Percentiles rank a stretch among this genome's conserved stretches.
phyloP scores from a whole-genome alignment of 2,113 vertebrate genomes.

The Etheostoma cragini region DNA sequence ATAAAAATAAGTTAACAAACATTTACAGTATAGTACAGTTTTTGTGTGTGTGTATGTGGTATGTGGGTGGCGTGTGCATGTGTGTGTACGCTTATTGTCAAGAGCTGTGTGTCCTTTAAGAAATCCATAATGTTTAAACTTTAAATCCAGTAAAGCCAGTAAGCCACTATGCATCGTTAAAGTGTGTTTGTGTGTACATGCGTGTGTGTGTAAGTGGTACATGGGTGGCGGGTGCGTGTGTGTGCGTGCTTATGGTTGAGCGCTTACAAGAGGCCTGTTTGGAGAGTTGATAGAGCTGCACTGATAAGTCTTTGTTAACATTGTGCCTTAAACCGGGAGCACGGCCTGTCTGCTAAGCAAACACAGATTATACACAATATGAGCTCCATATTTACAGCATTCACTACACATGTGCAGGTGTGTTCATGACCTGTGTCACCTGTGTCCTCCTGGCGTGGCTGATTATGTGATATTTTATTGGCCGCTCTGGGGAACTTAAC shows the following conservation, averaged over 20 bases:
- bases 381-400: constrained; percentile 16
- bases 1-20: constrained; percentile 3
- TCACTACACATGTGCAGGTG: constrained; percentile 9
- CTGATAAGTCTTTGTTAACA: constrained; percentile 61
- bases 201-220: constrained; percentile 7
- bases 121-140: constrained; percentile 31
- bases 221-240: constrained; percentile 24
- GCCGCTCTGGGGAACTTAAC: neutral
- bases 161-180: neutral
- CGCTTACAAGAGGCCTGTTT: constrained; percentile 58
- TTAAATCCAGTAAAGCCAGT: constrained; percentile 34
- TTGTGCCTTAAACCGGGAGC: constrained; percentile 1
- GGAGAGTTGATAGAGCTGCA: constrained; percentile 56
- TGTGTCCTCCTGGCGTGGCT: neutral
- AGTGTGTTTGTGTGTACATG: neutral
- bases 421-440: neutral
- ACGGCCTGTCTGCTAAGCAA: constrained; percentile 28
- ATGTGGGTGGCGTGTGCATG: neutral
- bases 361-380: constrained; percentile 22
- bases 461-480: neutral
- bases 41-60: neutral
- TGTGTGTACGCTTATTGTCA: neutral
- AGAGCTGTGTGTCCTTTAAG: constrained; percentile 9
- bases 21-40: neutral
- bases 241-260: constrained; percentile 31